phyloP scores from a whole-genome alignment of 2,797 vertebrate species.

The Crocodylus rhombifer region DNA sequence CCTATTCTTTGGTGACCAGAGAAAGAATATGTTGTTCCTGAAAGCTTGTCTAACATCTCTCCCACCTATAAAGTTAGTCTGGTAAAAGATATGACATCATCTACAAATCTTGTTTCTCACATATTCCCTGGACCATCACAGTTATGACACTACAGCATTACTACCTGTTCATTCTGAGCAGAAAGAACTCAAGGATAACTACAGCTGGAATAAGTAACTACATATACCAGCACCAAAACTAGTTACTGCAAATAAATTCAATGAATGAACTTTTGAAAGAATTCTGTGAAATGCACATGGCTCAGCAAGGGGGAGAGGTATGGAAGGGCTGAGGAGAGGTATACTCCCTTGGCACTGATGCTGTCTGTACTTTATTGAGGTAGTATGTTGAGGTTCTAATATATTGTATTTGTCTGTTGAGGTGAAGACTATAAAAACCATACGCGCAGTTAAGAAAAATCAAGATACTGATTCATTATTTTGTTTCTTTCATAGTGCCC shows the following conservation, averaged over 20 bases:
- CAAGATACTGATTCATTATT: background rate
- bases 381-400: background rate
- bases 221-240: background rate
- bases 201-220: constrained; percentile 9
- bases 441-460: background rate
- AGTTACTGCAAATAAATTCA: background rate
- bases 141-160: too few relatives aligned
- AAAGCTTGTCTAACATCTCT: too few relatives aligned
- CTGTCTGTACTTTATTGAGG: background rate
- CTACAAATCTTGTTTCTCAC: too few relatives aligned
- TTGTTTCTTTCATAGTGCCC: background rate
- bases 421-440: background rate
- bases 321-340: background rate
- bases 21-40: too few relatives aligned
- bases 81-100: too few relatives aligned
- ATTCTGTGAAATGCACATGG: background rate
- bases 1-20: background rate
- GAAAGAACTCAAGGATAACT: constrained; percentile 14
- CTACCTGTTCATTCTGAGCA: background rate
- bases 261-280: background rate
- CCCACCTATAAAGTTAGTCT: too few relatives aligned
- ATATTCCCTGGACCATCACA: too few relatives aligned
- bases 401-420: background rate
- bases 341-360: background rate
- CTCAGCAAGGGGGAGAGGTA: background rate